Evolutionary conservation across 2,113 vertebrate species (phyloP).

Genomic region (Catharus fuscescens): DNA sequence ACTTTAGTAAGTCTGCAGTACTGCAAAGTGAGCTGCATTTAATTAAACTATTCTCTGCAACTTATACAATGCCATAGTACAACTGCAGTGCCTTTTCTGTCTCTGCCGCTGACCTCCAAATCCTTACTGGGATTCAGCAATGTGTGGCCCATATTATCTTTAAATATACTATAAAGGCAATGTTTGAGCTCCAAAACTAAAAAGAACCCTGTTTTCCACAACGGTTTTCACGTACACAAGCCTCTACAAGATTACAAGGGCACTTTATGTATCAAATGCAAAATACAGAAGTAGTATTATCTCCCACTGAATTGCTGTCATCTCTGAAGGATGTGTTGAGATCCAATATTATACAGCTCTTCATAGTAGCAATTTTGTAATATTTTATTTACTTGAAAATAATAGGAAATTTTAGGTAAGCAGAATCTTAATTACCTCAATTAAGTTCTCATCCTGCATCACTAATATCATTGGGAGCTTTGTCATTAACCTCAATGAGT

Average conservation of each 20-base stretch:
- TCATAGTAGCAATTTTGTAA: conserved; percentile 18
- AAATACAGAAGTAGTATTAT: background rate
- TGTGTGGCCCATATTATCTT: background rate
- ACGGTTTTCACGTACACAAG: background rate
- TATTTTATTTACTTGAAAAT: conserved; percentile 47
- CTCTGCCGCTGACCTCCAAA: background rate
- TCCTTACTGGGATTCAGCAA: background rate
- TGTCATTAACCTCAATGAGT: conserved; percentile 56
- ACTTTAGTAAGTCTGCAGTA: background rate
- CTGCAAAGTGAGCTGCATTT: background rate
- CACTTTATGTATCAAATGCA: background rate
- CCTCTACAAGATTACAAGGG: background rate
- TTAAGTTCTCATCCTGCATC: conserved; percentile 56
- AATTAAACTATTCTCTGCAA: background rate
- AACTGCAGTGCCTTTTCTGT: background rate
- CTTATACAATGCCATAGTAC: background rate
- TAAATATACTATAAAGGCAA: background rate
- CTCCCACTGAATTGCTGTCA: conserved; percentile 15
- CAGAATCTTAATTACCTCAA: conserved; percentile 65
- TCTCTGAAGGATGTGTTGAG: conserved; percentile 42
- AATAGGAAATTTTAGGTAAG: conserved; percentile 50
- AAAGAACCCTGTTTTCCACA: background rate
- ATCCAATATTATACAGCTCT: conserved; percentile 17
- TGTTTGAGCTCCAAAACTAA: background rate
- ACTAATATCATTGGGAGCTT: conserved; percentile 38